Evolutionary conservation across 2,888 invertebrate genomes (phyloP).

Genomic region (Stomorhina lunata): DNA sequence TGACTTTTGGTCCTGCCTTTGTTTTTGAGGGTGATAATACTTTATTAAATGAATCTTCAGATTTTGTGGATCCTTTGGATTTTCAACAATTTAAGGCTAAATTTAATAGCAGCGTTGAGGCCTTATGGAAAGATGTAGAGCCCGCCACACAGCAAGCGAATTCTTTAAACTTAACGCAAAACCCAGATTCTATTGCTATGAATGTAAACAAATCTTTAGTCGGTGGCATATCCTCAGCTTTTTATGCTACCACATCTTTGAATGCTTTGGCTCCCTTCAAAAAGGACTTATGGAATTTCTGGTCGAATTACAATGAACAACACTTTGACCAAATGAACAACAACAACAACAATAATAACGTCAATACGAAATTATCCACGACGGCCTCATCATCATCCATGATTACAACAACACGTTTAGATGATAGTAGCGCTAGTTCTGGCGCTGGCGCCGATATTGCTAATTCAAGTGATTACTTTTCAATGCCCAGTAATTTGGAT

Average conservation of each 20-base stretch:
- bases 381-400: constrained; percentile 53
- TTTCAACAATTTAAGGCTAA: constrained; percentile 80
- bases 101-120: constrained; percentile 85
- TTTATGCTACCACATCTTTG: constrained; percentile 54
- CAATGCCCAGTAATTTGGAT: constrained; percentile 70
- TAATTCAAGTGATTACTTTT: constrained; percentile 71
- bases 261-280: constrained; percentile 68
- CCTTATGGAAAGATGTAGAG: constrained; percentile 83
- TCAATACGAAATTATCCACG: constrained; percentile 52
- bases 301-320: constrained; percentile 74
- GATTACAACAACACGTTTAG: constrained; percentile 53
- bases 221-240: constrained; percentile 50
- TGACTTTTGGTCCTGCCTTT: not conserved
- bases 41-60: constrained; percentile 62
- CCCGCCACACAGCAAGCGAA: constrained; percentile 52
- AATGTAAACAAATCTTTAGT: constrained; percentile 14
- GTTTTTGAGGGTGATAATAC: constrained; percentile 63
- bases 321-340: constrained; percentile 68
- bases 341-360: too few relatives aligned
- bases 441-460: constrained; percentile 49
- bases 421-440: constrained; percentile 65
- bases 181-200: not conserved
- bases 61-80: constrained; percentile 71
- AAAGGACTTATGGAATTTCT: constrained; percentile 73
- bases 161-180: not conserved